A percentile compares a stretch with the other conserved stretches of the same genome.
Conservation (phyloP, 2,888 invertebrate genomes). For the Dryobota labecula region DNA sequence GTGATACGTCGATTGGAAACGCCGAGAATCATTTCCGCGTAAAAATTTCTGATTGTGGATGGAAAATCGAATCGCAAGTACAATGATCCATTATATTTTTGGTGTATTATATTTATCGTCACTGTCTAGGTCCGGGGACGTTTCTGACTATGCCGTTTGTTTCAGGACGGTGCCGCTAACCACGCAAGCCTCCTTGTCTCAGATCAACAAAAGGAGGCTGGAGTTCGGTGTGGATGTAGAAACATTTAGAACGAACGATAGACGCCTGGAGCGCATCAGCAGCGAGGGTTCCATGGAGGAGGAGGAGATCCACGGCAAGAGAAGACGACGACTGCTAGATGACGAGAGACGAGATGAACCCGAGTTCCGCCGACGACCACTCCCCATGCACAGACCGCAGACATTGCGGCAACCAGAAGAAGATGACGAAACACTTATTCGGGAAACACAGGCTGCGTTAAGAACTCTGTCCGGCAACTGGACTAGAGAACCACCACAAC, state of each 20-base stretch:
- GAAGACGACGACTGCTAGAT: conserved; percentile 87
- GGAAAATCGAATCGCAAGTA: conserved; percentile 90
- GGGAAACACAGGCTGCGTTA: conserved; percentile 96
- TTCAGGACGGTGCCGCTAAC: conserved; percentile 89
- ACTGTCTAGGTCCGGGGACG: conserved; percentile 62
- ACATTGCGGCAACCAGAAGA: conserved; percentile 84
- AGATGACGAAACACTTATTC: conserved; percentile 95
- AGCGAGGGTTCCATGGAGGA: conserved; percentile 87
- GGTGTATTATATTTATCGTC: conserved; percentile 60
- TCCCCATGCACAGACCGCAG: conserved; percentile 81
- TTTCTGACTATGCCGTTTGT: conserved; percentile 78
- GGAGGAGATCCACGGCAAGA: conserved; percentile 81
- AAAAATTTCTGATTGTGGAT: conserved; percentile 91
- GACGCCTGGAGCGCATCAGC: conserved; percentile 79
- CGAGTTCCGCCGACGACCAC: conserved; percentile 76
- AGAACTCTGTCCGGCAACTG: conserved; percentile 97
- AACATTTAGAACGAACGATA: conserved; percentile 83
- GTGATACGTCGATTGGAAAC: conserved; percentile 88
- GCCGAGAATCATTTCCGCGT: conserved; percentile 91
- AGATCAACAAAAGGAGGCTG: conserved; percentile 93
- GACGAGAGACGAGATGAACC: conserved; percentile 82
- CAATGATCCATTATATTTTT: conserved; percentile 77
- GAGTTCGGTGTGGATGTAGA: conserved; percentile 91
- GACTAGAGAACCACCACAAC: conserved; percentile 92
- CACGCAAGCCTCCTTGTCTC: conserved; percentile 91